A percentile compares a stretch with the other conserved stretches of the same genome.
phyloP scores from a whole-genome alignment of 2,113 vertebrate genomes.

The Anolis sagrei region DNA sequence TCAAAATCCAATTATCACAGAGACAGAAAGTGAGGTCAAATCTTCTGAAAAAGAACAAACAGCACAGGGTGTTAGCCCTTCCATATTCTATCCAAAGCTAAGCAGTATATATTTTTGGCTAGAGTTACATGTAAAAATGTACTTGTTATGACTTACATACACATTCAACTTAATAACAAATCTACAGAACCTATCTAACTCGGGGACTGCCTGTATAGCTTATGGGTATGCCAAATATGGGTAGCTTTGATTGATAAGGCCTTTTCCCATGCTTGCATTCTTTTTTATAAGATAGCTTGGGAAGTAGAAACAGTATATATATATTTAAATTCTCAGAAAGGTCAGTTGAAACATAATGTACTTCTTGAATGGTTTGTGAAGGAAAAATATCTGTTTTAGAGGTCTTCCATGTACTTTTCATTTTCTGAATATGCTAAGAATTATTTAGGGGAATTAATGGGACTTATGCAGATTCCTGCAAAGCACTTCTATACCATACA shows the following conservation, averaged over 20 bases:
- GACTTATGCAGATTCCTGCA: neutral
- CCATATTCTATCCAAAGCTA: too few species aligned
- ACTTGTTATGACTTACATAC: too few species aligned
- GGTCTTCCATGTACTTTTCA: slow-evolving; percentile 1
- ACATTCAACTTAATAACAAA: too few species aligned
- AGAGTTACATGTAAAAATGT: too few species aligned
- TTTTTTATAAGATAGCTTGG: neutral
- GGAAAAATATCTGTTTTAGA: slow-evolving; percentile 8
- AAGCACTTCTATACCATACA: neutral
- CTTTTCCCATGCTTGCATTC: neutral
- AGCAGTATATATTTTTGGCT: too few species aligned
- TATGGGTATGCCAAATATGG: neutral
- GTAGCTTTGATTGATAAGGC: neutral
- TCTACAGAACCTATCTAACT: too few species aligned
- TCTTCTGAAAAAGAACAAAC: too few species aligned
- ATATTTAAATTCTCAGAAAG: neutral
- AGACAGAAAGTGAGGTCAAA: too few species aligned
- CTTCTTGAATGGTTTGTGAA: neutral
- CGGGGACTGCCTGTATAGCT: too few species aligned
- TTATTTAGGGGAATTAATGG: neutral
- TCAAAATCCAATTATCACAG: too few species aligned
- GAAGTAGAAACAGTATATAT: neutral
- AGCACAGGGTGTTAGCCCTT: too few species aligned
- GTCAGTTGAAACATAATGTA: slow-evolving; percentile 13
- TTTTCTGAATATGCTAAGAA: slow-evolving; percentile 43